Base-by-base conservation (phyloP, 2,113 vertebrate species). In the Coptodon bakossiorum region DNA sequence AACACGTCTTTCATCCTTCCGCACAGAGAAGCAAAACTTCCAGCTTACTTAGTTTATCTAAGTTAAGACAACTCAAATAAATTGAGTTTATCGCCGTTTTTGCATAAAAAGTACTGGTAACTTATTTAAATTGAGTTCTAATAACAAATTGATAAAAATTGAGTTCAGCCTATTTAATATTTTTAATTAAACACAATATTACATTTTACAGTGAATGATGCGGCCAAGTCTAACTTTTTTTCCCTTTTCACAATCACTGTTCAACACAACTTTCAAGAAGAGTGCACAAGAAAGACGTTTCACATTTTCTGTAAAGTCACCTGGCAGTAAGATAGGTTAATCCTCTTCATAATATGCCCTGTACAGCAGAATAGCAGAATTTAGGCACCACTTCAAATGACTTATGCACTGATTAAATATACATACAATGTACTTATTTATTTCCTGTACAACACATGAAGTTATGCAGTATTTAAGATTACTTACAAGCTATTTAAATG, bases 161-260 rank as follows among this genome's bases (percentile, higher is more conserved):
- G n/a, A n/a, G n/a, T n/a, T n/a, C n/a, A n/a, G n/a, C n/a, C n/a
- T n/a, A n/a, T n/a, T n/a, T n/a, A n/a, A n/a, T n/a, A n/a, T n/a
- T n/a, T n/a, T n/a, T n/a, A n/a, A n/a, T n/a, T n/a, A n/a, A n/a
- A n/a, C n/a, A n/a, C n/a, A n/a, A n/a, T n/a, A n/a, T n/a, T n/a
- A n/a, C n/a, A n/a, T n/a, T n/a, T n/a, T n/a, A n/a, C n/a, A n/a
- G n/a, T n/a, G n/a, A n/a, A 66, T n/a, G 34, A 66, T 66, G 61
- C 3, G 0, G 17, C 34, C 3, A 2, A 38, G 61, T 66, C 3
- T 2, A 66, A 66, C 31, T 36, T 43, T 43, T 43, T 40, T 38
- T 2, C 38, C 40, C 40, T 3, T 43, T 63, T 63, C 0, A 34
- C 29, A 34, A 61, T 17, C 0, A 61, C 10, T 7, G 61, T 66